Conservation (phyloP, 2,888 invertebrate genomes). For the Drosophila borborema region DNA sequence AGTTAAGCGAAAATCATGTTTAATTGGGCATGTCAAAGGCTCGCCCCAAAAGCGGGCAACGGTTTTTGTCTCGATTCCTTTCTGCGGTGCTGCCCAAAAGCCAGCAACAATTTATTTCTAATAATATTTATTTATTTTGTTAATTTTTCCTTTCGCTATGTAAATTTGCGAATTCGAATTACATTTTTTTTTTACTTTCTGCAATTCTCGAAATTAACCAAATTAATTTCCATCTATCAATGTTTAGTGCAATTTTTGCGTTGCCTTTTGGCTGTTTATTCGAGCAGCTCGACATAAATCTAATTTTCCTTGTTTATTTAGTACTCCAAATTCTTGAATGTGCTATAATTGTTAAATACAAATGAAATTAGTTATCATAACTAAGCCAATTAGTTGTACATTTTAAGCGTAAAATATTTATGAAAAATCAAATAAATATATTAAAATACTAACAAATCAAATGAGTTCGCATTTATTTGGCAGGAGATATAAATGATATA, state of each 20-base stretch:
- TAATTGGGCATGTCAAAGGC: slow-evolving; percentile 44
- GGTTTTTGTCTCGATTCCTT: slow-evolving; percentile 7
- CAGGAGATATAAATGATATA: not conserved
- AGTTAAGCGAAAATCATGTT: slow-evolving; percentile 45
- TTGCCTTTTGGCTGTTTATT: slow-evolving; percentile 54
- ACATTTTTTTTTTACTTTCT: not conserved
- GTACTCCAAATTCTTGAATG: slow-evolving; percentile 68
- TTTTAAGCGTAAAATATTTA: slow-evolving; percentile 75
- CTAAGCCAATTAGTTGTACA: slow-evolving; percentile 77
- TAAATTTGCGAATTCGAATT: slow-evolving; percentile 21
- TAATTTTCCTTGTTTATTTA: slow-evolving; percentile 38
- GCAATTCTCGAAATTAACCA: slow-evolving; percentile 32
- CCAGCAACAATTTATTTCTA: slow-evolving; percentile 15
- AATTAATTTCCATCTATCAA: slow-evolving; percentile 32
- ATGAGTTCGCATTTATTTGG: not conserved
- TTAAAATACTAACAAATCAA: slow-evolving; percentile 57
- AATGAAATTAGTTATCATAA: slow-evolving; percentile 63
- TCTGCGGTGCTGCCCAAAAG: slow-evolving; percentile 30
- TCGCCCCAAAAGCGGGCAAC: slow-evolving; percentile 40
- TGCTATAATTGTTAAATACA: slow-evolving; percentile 83
- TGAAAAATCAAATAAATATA: slow-evolving; percentile 74
- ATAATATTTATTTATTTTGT: slow-evolving; percentile 19
- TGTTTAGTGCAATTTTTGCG: slow-evolving; percentile 64
- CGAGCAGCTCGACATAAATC: slow-evolving; percentile 34
- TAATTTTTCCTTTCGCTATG: slow-evolving; percentile 2